Evolutionary conservation across 2,888 invertebrate species (phyloP).

Genomic region (Prosopocoilus inquinatus): DNA sequence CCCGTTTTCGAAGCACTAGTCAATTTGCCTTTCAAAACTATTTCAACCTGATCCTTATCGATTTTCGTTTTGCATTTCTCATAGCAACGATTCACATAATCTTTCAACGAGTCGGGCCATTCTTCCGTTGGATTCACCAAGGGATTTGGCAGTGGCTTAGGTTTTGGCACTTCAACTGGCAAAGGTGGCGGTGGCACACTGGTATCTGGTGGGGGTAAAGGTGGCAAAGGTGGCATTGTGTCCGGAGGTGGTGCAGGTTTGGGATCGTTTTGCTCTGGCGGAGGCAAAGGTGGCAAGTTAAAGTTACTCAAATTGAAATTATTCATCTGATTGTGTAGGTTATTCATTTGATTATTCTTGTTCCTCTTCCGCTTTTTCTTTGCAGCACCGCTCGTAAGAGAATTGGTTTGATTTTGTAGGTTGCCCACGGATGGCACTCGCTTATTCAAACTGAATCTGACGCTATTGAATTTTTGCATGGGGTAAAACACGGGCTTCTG

Average conservation of each 20-base stretch:
- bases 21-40: constrained; percentile 90
- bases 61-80: constrained; percentile 82
- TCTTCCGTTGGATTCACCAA: constrained; percentile 62
- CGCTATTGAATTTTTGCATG: constrained; percentile 51
- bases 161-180: constrained; percentile 35
- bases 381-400: constrained; percentile 54
- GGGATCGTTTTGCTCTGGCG: constrained; percentile 50
- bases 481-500: constrained; percentile 45
- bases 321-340: constrained; percentile 43
- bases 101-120: constrained; percentile 78
- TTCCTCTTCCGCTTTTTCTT: constrained; percentile 79
- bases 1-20: constrained; percentile 87
- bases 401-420: constrained; percentile 47
- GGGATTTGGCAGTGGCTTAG: constrained; percentile 40
- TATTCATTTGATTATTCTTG: constrained; percentile 54
- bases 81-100: constrained; percentile 91
- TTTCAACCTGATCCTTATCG: constrained; percentile 93
- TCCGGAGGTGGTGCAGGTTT: constrained; percentile 58
- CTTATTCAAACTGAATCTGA: constrained; percentile 57
- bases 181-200: constrained; percentile 49
- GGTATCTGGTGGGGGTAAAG: constrained; percentile 53
- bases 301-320: constrained; percentile 40
- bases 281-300: constrained; percentile 54
- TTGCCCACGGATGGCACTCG: constrained; percentile 34
- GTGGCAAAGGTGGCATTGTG: constrained; percentile 55